Base-by-base conservation (phyloP, 2,888 invertebrate species). In the Ptychoptera albimana region DNA sequence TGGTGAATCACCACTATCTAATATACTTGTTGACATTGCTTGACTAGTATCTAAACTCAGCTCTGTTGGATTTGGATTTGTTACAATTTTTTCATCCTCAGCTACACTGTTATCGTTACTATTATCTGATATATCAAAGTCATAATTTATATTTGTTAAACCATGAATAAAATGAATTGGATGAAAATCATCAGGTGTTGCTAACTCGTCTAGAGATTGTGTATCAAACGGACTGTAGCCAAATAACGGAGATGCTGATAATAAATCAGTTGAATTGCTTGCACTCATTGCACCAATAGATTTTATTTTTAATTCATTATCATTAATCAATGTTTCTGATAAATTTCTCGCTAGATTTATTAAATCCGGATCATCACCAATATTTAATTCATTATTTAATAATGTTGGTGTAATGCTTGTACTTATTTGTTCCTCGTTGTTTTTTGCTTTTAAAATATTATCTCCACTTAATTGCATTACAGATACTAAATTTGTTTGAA, bases 121-220 rank as follows among this genome's bases (percentile, higher is more conserved):
- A 36, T 79, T 65, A 60, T 82, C 83, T 3, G 82, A 82, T 46
- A 82, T 65, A 59, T 82, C 82, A 45, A 82, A 80, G 52, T 83
- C 82, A 50, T 83, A 83, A 58, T 82, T 82, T 11, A 83, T 74
- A 54, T 78, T 77, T 16, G 77, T 74, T 23, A 82, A 59, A 0
- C 77, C 77, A 11, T 77, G 71, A 32, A 75, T 62, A 46, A 73
- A 71, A 8, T 72, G 50, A n/a, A 56, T 57, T 4, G 47, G 49
- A 39, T 60, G 49, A 30, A 57, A 46, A 31, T 78, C 77, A 43
- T 80, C 79, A 0, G 76, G 75, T 0, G 76, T 75, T 53, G 71
- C 66, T 45, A 72, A 51, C 45, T 73, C 73, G 47, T 77, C 77
- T 11, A 75, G 60, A 0, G 75, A 75, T 39, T 70, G 61, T 0